Evolutionary conservation across 35 echinoderm and acorn worm genomes (phyloP), one percentile per base, ranked within the genome.

Genomic region (Antedon bifida): DNA sequence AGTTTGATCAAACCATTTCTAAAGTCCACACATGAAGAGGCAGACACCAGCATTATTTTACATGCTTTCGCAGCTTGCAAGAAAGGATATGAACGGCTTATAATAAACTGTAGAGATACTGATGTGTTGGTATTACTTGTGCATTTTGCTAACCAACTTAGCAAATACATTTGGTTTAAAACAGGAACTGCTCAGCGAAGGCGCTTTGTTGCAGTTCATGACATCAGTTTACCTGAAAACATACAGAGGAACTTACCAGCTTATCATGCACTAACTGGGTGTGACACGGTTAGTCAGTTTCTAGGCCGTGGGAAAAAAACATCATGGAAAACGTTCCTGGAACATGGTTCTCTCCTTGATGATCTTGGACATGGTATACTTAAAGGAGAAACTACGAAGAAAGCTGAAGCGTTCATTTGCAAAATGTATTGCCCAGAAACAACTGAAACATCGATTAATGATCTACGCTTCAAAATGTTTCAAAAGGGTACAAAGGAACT

Each of bases 251-350:
- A 81, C 56, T 30, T 87, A 21, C 0, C 56, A 4, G 55, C 77
- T 30, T 87, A 80, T 34, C 77, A 87, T 87, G 85, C 85, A 33
- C 17, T 87, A 35, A 87, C 77, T 34, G 78, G 77, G 35, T 87
- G 85, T 81, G 55, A 80, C 34, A 73, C 85, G 1, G 35, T 33
- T 17, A 64, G 77, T 30, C 23, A 77, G 21, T 87, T 87, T 34
- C 23, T 16, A 7, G 85, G 77, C 31, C 30, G 34, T 87, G 85
- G 77, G 9, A 87, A 87, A 56, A 87, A 64, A 64, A 64, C 85
- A 29, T 80, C 77, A 30, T 87, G 85, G 85, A 81, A 87, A 81
- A 33, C 73, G 23, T 87, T 81, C 46, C 13, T 0, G 23, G 29
- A 81, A 74, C 29, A 81, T 33, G 45, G 77, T 29, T 1, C 36